Evolutionary conservation across 2,113 vertebrate genomes (phyloP).

Genomic region (Mobula hypostoma): DNA sequence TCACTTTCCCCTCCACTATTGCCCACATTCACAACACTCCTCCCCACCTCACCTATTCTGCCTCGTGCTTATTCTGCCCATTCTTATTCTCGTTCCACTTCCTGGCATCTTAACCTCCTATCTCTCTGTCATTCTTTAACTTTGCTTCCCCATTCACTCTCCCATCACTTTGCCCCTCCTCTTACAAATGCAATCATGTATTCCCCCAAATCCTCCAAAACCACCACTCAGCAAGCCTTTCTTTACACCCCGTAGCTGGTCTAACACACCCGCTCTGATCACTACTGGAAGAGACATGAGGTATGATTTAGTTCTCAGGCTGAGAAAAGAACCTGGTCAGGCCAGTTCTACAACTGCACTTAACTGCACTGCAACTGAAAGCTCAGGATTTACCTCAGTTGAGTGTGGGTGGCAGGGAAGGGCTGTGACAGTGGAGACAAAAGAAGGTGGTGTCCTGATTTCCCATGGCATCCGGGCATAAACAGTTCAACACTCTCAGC

Average conservation of each 20-base stretch:
- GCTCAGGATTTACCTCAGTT: no score
- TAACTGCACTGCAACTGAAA: not conserved
- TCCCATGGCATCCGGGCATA: not conserved
- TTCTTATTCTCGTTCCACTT: no score
- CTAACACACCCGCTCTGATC: no score
- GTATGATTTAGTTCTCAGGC: not conserved
- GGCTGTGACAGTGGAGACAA: not conserved
- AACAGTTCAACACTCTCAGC: not conserved
- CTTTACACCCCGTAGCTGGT: no score
- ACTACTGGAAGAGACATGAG: not conserved
- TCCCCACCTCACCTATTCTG: not conserved
- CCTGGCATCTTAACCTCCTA: not conserved
- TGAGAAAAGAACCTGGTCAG: not conserved
- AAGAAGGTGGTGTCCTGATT: not conserved
- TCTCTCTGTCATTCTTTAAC: not conserved
- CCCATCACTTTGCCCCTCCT: no score
- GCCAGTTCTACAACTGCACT: not conserved
- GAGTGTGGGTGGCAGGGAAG: not conserved
- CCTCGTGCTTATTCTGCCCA: not conserved
- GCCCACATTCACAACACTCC: not conserved
- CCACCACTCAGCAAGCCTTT: no score
- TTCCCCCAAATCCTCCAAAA: no score
- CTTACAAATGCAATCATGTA: no score
- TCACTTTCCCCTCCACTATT: not conserved
- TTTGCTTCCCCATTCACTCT: not conserved